Conservation (phyloP, 2,113 vertebrate genomes). For the Rallus limicola region DNA sequence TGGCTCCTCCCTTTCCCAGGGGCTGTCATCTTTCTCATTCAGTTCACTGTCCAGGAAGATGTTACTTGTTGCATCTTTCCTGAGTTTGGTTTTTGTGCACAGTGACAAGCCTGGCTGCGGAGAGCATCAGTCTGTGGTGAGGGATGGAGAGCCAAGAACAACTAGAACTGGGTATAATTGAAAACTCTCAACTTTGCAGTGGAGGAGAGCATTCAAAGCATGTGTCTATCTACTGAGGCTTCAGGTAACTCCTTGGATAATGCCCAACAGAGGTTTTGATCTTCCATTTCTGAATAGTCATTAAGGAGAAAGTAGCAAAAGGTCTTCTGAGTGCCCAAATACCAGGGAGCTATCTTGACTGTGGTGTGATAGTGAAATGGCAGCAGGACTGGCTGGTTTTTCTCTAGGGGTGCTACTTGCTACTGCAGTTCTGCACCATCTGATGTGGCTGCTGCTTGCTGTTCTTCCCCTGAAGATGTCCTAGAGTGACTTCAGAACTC, state of each 20-base stretch:
- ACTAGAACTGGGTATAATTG: background rate
- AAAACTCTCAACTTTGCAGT: background rate
- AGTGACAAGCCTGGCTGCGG: background rate
- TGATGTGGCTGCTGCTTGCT: background rate
- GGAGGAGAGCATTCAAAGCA: background rate
- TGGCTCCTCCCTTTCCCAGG: background rate
- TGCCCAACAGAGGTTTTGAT: background rate
- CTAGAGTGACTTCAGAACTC: background rate
- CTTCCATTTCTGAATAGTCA: background rate
- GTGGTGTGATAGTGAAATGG: background rate
- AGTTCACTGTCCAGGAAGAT: background rate
- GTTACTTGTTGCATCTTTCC: background rate
- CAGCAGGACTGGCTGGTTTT: background rate
- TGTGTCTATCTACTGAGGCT: background rate
- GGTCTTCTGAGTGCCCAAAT: background rate
- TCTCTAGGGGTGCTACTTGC: background rate
- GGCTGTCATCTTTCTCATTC: background rate
- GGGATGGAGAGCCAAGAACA: background rate
- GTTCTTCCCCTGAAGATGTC: background rate
- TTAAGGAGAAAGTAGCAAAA: background rate
- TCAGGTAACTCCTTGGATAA: background rate
- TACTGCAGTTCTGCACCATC: background rate
- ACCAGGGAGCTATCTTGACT: background rate
- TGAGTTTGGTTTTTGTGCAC: background rate
- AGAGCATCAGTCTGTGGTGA: conserved; percentile 19